Base-by-base conservation (phyloP, 1,140 invertebrate species). In the Thrips palmi region DNA sequence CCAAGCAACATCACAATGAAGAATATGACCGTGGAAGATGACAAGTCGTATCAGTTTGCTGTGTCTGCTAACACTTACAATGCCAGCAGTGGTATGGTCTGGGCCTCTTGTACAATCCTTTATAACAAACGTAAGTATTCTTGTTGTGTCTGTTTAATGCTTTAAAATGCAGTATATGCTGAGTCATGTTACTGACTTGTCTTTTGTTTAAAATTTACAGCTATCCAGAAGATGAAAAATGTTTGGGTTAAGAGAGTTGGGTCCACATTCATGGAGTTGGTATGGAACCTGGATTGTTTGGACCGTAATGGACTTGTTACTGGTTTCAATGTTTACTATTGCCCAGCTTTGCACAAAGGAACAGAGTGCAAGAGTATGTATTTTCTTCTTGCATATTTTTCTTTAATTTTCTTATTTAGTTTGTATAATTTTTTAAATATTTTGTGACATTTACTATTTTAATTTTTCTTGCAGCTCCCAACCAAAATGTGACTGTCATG, bases 21-120 rank as follows among this genome's bases (percentile, higher is more conserved):
- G 31, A 67, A 67, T 40, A 56, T 70, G 38, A 65, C 62, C 2
- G 57, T 65, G 2, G 51, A 62, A 40, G 51, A 58, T 4, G 50
- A 52, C 10, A 62, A 61, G 41, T 58, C 63, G 3, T 69, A 70
- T 43, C 69, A 74, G 43, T 73, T 81, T 58, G 78, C 77, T 8
- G 76, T 83, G 43, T 68, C 77, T 2, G 70, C 72, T 3, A 79
- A 82, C 49, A 67, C 64, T 4, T 51, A 61, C 2, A 54, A 49
- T 4, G 57, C 58, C 18, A 77, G 73, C 44, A 80, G 76, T 51
- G 78, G 77, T 0, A 79, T 83, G 71, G 58, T 72, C 6, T 81
- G 77, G 77, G 71, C 77, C 6, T 67, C 66, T 2, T 82, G 79
- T 54, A 77, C 75, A 3, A 67, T 78, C 25, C 67, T 77, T n/a